Evolutionary conservation across 2,113 vertebrate genomes (phyloP), one percentile per base, ranked within the genome.

Genomic region (Deroptyus accipitrinus): DNA sequence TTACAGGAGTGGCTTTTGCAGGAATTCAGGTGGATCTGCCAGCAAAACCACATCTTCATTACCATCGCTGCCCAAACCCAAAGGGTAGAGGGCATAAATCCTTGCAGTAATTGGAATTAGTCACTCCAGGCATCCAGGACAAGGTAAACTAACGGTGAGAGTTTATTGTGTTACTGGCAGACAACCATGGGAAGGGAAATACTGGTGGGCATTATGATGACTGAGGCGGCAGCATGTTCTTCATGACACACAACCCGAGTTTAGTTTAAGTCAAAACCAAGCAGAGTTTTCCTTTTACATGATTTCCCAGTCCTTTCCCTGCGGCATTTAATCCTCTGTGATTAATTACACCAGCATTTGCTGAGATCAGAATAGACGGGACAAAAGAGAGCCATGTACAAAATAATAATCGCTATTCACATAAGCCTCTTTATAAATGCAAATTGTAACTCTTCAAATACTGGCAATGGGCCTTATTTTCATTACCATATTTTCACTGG

Each of bases 181-280:
- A 30, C 11, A 54, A 13, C 11, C 12, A 10, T 0, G 55, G 57
- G 57, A 63, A 4, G 28, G 10, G 61, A 19, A 46, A n/a, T 20
- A 16, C 27, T 13, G 27, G 42, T 11, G 44, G 33, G 41, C 1
- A 3, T 24, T 20, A 25, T 0, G 4, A 15, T 48, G 17, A 6
- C 25, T 5, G 54, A 84, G 28, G 20, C 54, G 39, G 12, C 25
- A 41, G 20, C 12, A 17, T 0, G 0, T 39, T 48, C 51, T 51
- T 57, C 31, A 35, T 16, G 30, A 51, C 8, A 48, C 27, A 55
- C 15, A 52, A 66, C 13, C 27, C 24, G 27, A 33, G 27, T 27
- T 55, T 25, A 48, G 39, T 59, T 69, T 2, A 77, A 77, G 19
- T 46, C 64, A 77, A 66, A 93, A 81, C 18, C 25, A n/a, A 69